Evolutionary conservation across 2,797 vertebrate species (phyloP).

Genomic region (Glossophaga mutica): DNA sequence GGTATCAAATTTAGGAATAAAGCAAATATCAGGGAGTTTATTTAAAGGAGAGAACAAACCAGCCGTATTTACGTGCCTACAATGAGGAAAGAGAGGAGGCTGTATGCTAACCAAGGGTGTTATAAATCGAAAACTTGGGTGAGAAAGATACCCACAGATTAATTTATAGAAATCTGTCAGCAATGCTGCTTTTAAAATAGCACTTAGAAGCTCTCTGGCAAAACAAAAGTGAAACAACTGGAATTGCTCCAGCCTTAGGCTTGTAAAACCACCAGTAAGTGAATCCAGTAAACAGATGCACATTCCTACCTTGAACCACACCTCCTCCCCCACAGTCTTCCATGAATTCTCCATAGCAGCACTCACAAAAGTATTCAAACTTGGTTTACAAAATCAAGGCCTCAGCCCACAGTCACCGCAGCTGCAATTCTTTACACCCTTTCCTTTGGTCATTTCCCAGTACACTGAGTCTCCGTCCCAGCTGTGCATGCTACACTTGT

Average conservation of each 20-base stretch:
- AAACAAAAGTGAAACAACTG: conserved; percentile 43
- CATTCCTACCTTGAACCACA: background rate
- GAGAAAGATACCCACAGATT: background rate
- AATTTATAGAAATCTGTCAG: conserved; percentile 42
- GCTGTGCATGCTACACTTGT: background rate
- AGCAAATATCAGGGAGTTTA: background rate
- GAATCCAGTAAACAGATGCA: background rate
- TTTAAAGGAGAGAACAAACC: background rate
- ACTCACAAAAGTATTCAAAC: background rate
- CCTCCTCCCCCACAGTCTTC: background rate
- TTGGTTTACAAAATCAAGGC: background rate
- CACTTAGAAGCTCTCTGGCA: background rate
- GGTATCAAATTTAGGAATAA: conserved; percentile 20
- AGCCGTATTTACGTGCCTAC: background rate
- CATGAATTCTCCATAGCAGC: fast-evolving
- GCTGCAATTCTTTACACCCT: background rate
- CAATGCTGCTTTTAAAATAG: conserved; percentile 39
- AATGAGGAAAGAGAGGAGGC: background rate
- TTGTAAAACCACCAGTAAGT: background rate
- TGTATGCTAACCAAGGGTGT: background rate
- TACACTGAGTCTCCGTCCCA: background rate
- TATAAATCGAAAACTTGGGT: conserved; percentile 26
- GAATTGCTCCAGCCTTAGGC: background rate
- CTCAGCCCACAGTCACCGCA: background rate
- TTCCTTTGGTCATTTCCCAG: background rate